Percentiles rank a stretch among this genome's conserved stretches.
phyloP scores from a whole-genome alignment of 2,888 invertebrate genomes.

The Aphidoletes aphidimyza region DNA sequence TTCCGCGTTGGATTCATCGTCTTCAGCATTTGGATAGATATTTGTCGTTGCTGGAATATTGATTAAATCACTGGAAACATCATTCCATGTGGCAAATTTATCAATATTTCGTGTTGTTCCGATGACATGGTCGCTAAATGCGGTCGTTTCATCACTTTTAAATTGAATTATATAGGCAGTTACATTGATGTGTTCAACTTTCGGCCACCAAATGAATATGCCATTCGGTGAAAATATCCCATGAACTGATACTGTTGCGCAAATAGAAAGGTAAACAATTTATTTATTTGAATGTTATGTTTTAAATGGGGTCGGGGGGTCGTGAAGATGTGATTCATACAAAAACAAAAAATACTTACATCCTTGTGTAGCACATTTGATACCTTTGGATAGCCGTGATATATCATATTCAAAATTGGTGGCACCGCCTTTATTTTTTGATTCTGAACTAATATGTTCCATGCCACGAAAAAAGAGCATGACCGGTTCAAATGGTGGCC shows the following conservation, averaged over 20 bases:
- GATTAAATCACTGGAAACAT: constrained; percentile 57
- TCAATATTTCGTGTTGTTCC: constrained; percentile 57
- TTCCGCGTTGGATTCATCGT: neutral
- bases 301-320: too few relatives aligned
- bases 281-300: neutral
- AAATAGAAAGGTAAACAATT: neutral
- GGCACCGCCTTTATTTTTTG: constrained; percentile 30
- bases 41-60: constrained; percentile 57
- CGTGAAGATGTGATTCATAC: neutral
- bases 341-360: constrained; percentile 60
- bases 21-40: constrained; percentile 32
- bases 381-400: constrained; percentile 63
- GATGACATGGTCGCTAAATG: constrained; percentile 57
- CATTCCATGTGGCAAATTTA: constrained; percentile 56
- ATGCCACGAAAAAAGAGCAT: constrained; percentile 63
- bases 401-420: constrained; percentile 55
- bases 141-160: constrained; percentile 57
- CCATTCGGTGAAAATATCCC: constrained; percentile 53
- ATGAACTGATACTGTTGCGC: constrained; percentile 54
- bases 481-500: constrained; percentile 64
- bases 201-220: constrained; percentile 59
- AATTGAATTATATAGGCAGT: constrained; percentile 59
- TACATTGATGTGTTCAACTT: constrained; percentile 55
- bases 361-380: constrained; percentile 65
- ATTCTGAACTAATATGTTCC: constrained; percentile 61